Evolutionary conservation across 1,140 invertebrate species (phyloP).

Genomic region (Eriocheir sinensis): DNA sequence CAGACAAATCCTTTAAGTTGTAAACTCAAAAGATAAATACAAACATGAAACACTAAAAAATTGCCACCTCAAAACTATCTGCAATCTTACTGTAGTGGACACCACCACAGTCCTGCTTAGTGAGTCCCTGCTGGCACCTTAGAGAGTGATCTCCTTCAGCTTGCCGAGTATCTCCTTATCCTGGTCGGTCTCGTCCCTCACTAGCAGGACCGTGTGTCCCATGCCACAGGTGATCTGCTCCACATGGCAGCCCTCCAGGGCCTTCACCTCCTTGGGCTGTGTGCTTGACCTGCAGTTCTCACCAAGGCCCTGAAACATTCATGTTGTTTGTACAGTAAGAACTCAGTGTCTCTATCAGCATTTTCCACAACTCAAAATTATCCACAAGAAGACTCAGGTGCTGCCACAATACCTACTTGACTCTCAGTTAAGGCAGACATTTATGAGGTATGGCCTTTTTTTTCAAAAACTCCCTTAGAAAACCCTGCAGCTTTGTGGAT

Average conservation of each 20-base stretch:
- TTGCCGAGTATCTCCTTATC: conserved; percentile 68
- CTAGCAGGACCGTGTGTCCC: conserved; percentile 67
- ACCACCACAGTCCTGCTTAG: background rate
- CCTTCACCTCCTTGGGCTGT: conserved; percentile 64
- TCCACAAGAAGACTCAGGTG: too few species aligned
- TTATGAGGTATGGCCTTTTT: too few species aligned
- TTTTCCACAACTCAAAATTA: too few species aligned
- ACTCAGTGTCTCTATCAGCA: background rate
- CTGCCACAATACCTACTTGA: too few species aligned
- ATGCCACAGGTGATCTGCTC: conserved; percentile 64
- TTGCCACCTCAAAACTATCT: background rate
- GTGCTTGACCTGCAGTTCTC: conserved; percentile 67
- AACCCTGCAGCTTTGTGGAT: too few species aligned
- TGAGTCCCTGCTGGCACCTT: background rate
- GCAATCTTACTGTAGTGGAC: background rate
- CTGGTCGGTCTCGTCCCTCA: conserved; percentile 64
- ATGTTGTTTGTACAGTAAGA: too few species aligned
- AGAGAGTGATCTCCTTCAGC: conserved; percentile 69
- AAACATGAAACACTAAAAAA: too few species aligned
- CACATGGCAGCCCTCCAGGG: conserved; percentile 67
- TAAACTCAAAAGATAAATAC: background rate
- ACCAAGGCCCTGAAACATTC: conserved; percentile 56
- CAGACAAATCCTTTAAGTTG: background rate
- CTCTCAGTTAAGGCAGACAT: too few species aligned
- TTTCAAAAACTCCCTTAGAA: too few species aligned